Percentiles rank a stretch among this genome's conserved stretches.
Conservation (phyloP, 2,888 invertebrate genomes). For the Ramazzottius varieornatus region DNA sequence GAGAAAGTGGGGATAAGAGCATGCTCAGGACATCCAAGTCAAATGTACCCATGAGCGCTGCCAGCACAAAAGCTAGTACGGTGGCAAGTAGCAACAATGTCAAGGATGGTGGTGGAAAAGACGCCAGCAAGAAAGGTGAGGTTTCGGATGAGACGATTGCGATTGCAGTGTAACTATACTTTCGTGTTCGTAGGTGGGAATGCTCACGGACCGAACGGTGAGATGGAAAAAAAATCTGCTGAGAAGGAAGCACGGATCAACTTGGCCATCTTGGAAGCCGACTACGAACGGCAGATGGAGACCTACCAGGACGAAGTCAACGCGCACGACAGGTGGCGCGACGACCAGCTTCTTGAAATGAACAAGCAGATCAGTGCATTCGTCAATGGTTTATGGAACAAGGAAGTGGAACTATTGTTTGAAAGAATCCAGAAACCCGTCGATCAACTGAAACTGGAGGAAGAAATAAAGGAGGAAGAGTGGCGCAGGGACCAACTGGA, state of each 20-base stretch:
- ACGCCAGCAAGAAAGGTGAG: too few species aligned
- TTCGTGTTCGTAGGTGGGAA: too few species aligned
- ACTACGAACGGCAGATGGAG: neutral
- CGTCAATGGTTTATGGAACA: neutral
- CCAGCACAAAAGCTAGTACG: too few species aligned
- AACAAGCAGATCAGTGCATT: neutral
- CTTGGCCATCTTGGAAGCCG: neutral
- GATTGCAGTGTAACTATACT: too few species aligned
- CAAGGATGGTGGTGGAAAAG: too few species aligned
- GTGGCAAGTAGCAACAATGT: too few species aligned
- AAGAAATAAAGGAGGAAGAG: neutral
- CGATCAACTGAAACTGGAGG: neutral
- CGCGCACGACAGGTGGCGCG: neutral
- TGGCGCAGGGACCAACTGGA: neutral
- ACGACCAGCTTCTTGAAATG: neutral
- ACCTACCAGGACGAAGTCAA: neutral
- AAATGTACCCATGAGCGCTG: too few species aligned
- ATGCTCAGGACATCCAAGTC: too few species aligned
- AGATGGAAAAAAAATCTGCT: too few species aligned
- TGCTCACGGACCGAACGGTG: too few species aligned
- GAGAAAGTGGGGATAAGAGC: too few species aligned
- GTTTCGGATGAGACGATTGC: too few species aligned
- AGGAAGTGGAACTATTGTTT: neutral
- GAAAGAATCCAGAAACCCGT: neutral
- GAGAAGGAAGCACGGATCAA: neutral